Evolutionary conservation across 2,113 vertebrate genomes (phyloP).

Genomic region (Nibea albiflora): DNA sequence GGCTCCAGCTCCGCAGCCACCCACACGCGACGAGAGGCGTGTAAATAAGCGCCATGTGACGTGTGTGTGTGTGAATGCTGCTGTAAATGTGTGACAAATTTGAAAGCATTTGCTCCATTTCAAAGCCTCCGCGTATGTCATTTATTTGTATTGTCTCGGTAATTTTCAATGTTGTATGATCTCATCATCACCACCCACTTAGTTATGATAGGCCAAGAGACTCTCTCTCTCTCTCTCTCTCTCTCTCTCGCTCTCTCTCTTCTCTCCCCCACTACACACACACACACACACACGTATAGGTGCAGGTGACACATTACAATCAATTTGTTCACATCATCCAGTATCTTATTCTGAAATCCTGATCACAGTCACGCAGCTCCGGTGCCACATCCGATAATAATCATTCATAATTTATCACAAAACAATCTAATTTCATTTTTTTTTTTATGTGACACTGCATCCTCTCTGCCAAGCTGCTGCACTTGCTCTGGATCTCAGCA

Average conservation of each 20-base stretch:
- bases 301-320: constrained; percentile 53
- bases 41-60: constrained; percentile 54
- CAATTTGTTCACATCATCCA: constrained; percentile 35
- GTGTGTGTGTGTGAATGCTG: constrained; percentile 54
- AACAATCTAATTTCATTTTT: constrained; percentile 28
- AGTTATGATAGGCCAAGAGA: constrained; percentile 63
- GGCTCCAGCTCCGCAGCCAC: constrained; percentile 57
- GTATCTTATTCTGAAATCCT: constrained; percentile 29
- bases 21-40: constrained; percentile 55
- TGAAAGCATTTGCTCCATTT: constrained; percentile 63
- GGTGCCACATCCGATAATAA: constrained; percentile 38
- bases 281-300: not conserved
- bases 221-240: not conserved
- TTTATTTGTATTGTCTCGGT: constrained; percentile 76
- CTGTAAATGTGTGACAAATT: constrained; percentile 61
- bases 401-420: constrained; percentile 33
- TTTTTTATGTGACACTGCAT: constrained; percentile 9
- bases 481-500: constrained; percentile 7
- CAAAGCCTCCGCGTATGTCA: constrained; percentile 64
- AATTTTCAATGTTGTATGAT: constrained; percentile 74
- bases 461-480: constrained; percentile 23
- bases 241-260: not conserved
- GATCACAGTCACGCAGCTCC: not conserved
- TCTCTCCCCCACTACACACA: not conserved
- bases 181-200: constrained; percentile 75